These are phyloP conservation scores for Agrilus biguttatus DNA, from an alignment of 2,888 invertebrate species.

Conservation along the genomic window DNA sequence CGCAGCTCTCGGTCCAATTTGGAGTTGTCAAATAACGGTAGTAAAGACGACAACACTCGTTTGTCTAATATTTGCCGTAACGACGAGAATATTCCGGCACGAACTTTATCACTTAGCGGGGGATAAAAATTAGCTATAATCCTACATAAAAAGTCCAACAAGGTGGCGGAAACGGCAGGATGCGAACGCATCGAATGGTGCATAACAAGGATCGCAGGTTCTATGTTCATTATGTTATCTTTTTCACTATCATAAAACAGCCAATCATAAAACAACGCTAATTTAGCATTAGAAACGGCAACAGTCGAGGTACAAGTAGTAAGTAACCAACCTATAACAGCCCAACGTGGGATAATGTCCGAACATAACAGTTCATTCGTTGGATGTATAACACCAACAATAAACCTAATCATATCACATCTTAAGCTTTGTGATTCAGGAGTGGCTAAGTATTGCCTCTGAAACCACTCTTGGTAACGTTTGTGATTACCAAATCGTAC, in stretches of 20 bases:
- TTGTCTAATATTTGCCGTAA: slow-evolving; percentile 79
- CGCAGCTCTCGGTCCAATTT: slow-evolving; percentile 75
- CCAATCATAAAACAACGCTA: slow-evolving; percentile 90
- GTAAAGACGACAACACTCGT: slow-evolving; percentile 74
- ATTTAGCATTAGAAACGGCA: slow-evolving; percentile 79
- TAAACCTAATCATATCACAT: slow-evolving; percentile 86
- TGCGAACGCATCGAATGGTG: slow-evolving; percentile 86
- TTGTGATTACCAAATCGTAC: slow-evolving; percentile 85
- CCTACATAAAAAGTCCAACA: slow-evolving; percentile 82
- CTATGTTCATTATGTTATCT: slow-evolving; percentile 93
- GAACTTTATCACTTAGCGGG: slow-evolving; percentile 61
- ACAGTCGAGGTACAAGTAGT: slow-evolving; percentile 83
- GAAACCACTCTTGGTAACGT: slow-evolving; percentile 87
- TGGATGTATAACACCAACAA: slow-evolving; percentile 87
- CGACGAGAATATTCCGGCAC: slow-evolving; percentile 68
- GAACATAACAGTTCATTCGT: slow-evolving; percentile 84
- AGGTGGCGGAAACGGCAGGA: slow-evolving; percentile 77
- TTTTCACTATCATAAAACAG: slow-evolving; percentile 79
- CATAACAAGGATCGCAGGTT: slow-evolving; percentile 88
- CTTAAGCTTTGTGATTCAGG: slow-evolving; percentile 82
- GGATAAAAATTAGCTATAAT: slow-evolving; percentile 82
- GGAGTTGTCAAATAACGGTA: slow-evolving; percentile 75
- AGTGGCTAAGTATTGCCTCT: slow-evolving; percentile 78
- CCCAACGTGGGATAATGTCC: slow-evolving; percentile 92
- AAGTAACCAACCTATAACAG: slow-evolving; percentile 85